Conservation (phyloP, 2,888 invertebrate genomes). For the Tetheella fluctuosa region DNA sequence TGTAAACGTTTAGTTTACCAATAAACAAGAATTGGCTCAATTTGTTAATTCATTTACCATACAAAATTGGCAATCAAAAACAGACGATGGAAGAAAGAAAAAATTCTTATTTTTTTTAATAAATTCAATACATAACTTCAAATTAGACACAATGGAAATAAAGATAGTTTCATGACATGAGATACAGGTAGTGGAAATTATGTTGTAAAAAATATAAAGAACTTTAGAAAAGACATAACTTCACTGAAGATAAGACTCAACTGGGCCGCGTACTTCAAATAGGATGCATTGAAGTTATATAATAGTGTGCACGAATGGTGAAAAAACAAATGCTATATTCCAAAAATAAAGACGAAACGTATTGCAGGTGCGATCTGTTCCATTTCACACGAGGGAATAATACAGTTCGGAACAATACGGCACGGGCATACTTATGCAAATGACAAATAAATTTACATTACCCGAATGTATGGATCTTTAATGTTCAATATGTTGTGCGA, state of each 20-base stretch:
- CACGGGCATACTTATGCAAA: conserved; percentile 63
- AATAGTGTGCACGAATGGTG: neutral
- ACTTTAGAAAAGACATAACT: neutral
- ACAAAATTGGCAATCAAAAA: too few species aligned
- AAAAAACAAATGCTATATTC: neutral
- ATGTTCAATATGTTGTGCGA: conserved; percentile 17
- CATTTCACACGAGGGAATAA: conserved; percentile 43
- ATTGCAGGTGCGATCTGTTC: conserved; percentile 32
- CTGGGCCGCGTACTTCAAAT: neutral
- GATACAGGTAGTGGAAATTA: too few species aligned
- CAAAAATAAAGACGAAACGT: conserved; percentile 7
- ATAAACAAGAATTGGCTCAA: too few species aligned
- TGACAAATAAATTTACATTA: conserved; percentile 14
- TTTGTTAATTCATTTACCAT: too few species aligned
- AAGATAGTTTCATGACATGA: too few species aligned
- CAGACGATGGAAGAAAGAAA: too few species aligned
- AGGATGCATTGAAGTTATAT: neutral
- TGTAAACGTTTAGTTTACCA: too few species aligned
- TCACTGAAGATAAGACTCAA: neutral
- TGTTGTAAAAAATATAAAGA: too few species aligned
- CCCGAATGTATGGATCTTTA: conserved; percentile 17
- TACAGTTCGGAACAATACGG: conserved; percentile 27
- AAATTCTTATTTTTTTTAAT: too few species aligned
- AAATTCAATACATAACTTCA: too few species aligned
- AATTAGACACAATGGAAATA: too few species aligned